Evolutionary conservation across 2,888 invertebrate species (phyloP).

Genomic region (Epinotia demarniana): DNA sequence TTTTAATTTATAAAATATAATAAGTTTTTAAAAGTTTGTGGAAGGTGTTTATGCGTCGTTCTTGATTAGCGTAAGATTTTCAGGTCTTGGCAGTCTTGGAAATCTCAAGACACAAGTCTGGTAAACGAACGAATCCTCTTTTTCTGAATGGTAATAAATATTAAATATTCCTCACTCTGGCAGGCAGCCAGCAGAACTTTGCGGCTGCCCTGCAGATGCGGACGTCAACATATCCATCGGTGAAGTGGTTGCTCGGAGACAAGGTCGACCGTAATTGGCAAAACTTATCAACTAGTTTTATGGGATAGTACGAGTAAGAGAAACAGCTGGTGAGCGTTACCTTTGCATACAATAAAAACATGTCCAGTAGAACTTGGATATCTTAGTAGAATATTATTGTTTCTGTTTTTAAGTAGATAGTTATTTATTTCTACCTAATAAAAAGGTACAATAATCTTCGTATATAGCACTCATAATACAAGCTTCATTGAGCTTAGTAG

Average conservation of each 20-base stretch:
- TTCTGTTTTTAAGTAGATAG: no score
- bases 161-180: constrained; percentile 40
- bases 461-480: no score
- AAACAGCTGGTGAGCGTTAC: no score
- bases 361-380: no score
- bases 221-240: not conserved
- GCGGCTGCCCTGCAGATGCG: not conserved
- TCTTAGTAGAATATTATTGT: no score
- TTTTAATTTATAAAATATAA: no score
- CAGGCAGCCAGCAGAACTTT: constrained; percentile 25
- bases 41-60: not conserved
- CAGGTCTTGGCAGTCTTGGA: not conserved
- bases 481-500: no score
- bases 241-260: not conserved
- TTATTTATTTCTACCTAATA: no score
- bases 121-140: not conserved
- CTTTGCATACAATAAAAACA: no score
- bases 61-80: not conserved
- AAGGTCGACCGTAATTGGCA: not conserved
- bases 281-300: not conserved
- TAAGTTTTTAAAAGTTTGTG: no score
- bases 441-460: no score
- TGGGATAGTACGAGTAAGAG: no score
- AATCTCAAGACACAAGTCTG: not conserved
- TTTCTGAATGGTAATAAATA: constrained; percentile 41